Evolutionary conservation across 2,113 vertebrate species (phyloP).

Genomic region (Garra rufa): DNA sequence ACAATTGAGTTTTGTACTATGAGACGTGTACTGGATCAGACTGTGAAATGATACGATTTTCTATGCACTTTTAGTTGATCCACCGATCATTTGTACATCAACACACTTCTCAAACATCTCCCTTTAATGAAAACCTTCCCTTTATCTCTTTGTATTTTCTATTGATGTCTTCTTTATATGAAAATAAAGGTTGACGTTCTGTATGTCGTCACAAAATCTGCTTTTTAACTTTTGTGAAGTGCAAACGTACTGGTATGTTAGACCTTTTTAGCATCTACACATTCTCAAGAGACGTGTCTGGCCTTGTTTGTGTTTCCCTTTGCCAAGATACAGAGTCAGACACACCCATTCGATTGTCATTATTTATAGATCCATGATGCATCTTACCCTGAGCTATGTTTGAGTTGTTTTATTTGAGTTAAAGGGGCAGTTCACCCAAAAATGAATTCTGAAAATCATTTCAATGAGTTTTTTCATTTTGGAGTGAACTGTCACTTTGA

Average conservation of each 20-base stretch:
- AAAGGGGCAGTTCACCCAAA: neutral
- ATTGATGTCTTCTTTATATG: conserved; percentile 6
- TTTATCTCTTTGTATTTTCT: conserved; percentile 25
- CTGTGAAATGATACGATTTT: conserved; percentile 24
- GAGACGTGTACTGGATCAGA: neutral
- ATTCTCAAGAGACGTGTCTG: neutral
- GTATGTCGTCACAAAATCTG: conserved; percentile 3
- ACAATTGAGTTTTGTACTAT: neutral
- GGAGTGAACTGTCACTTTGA: neutral
- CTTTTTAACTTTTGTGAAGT: neutral
- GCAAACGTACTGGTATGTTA: neutral
- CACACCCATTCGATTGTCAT: conserved; percentile 43
- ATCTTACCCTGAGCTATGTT: neutral
- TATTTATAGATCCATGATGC: conserved; percentile 52
- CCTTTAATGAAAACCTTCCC: conserved; percentile 1
- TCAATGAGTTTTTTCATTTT: neutral
- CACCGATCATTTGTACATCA: neutral
- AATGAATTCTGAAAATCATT: neutral
- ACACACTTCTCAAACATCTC: neutral
- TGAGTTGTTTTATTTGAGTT: neutral
- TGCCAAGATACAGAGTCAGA: conserved; percentile 33
- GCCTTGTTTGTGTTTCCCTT: conserved; percentile 30
- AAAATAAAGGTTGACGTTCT: conserved; percentile 32
- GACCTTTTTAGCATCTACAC: neutral
- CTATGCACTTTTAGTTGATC: conserved; percentile 34